Conservation (phyloP, 2,113 vertebrate genomes). For the Phycodurus eques region DNA sequence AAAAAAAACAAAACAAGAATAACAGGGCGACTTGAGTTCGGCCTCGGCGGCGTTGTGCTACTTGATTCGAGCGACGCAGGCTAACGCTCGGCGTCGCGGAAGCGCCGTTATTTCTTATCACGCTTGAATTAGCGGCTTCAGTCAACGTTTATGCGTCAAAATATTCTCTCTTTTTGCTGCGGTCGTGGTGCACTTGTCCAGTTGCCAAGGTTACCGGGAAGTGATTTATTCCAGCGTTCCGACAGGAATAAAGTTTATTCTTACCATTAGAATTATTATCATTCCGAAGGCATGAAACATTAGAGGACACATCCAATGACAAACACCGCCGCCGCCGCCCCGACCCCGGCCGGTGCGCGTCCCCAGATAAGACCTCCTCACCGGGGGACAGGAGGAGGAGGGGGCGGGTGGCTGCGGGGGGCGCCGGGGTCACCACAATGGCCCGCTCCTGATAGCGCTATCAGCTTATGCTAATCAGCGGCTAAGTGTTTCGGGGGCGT, state of each 20-base stretch:
- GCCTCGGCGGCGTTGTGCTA: too few relatives aligned
- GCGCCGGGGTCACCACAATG: conserved; percentile 74
- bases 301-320: conserved; percentile 64
- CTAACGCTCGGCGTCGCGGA: neutral
- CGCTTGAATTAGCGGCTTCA: neutral
- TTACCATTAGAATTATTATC: conserved; percentile 5
- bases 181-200: neutral
- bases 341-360: conserved; percentile 44
- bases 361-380: conserved; percentile 70
- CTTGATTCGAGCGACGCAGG: neutral
- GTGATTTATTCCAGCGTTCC: neutral
- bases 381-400: conserved; percentile 42
- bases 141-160: neutral
- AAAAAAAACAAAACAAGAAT: too few relatives aligned
- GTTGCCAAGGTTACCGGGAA: neutral
- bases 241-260: conserved; percentile 31
- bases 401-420: conserved; percentile 10
- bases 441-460: conserved; percentile 72
- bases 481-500: conserved; percentile 74
- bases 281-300: conserved; percentile 34
- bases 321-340: conserved; percentile 14
- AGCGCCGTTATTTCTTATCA: neutral
- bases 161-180: neutral
- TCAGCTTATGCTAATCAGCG: conserved; percentile 78
- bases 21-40: too few relatives aligned